Conservation (phyloP, 2,888 invertebrate species). For the Drosophila acutilabella region DNA sequence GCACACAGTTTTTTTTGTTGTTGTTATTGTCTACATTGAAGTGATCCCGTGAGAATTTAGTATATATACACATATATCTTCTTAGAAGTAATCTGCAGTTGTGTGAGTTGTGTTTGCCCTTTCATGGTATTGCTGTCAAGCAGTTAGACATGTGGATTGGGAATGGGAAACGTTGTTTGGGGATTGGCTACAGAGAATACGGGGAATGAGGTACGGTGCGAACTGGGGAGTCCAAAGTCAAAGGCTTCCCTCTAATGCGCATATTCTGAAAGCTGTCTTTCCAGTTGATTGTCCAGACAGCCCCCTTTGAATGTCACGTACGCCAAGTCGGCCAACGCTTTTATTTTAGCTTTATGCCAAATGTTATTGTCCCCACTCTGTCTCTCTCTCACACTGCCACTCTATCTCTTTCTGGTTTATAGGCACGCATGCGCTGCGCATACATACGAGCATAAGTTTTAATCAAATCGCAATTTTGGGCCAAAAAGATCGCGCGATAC, state of each 20-base stretch:
- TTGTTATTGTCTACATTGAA: neutral
- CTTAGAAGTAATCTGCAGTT: neutral
- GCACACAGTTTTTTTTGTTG: neutral
- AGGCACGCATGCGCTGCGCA: slow-evolving; percentile 57
- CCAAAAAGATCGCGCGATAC: slow-evolving; percentile 43
- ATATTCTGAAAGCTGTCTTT: slow-evolving; percentile 53
- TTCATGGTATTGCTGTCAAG: slow-evolving; percentile 8
- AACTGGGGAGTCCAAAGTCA: slow-evolving; percentile 9
- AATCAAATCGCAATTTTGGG: slow-evolving; percentile 66
- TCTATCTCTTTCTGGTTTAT: slow-evolving; percentile 30
- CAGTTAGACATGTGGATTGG: slow-evolving; percentile 8
- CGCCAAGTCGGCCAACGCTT: slow-evolving; percentile 28
- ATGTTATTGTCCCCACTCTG: slow-evolving; percentile 38
- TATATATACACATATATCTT: neutral
- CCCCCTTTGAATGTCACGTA: slow-evolving; percentile 47
- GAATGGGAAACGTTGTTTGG: neutral
- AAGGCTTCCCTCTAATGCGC: slow-evolving; percentile 65
- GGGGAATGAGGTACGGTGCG: neutral
- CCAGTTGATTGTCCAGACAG: slow-evolving; percentile 30
- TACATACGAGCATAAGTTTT: slow-evolving; percentile 58
- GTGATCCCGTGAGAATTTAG: slow-evolving; percentile 3
- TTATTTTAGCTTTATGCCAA: slow-evolving; percentile 38
- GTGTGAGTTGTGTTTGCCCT: slow-evolving; percentile 6
- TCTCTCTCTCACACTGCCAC: neutral
- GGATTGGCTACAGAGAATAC: neutral